Conservation (phyloP, 53 echinoderm and acorn worm species). For the Holothuria scabra region DNA sequence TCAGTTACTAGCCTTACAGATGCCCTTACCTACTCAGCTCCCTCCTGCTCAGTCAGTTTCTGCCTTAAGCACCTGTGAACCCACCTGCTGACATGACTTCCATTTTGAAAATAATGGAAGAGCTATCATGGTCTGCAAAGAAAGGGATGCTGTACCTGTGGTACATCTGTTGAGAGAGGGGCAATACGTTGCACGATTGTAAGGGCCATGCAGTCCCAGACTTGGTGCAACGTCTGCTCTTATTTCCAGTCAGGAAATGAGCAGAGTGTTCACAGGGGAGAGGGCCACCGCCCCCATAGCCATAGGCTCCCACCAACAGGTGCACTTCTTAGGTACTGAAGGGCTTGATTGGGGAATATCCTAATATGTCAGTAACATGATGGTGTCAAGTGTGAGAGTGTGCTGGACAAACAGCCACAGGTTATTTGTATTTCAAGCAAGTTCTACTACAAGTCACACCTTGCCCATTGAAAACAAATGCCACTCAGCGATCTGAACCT, state of each 20-base stretch:
- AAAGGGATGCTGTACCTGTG: constrained; percentile 17
- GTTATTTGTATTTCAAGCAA: constrained; percentile 50
- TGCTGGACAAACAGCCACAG: constrained; percentile 68
- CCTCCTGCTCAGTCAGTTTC: constrained; percentile 31
- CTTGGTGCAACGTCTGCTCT: constrained; percentile 47
- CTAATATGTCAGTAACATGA: constrained; percentile 28
- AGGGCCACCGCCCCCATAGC: constrained; percentile 41
- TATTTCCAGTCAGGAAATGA: constrained; percentile 54
- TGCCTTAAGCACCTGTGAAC: no score
- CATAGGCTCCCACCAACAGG: constrained; percentile 3
- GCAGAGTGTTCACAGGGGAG: constrained; percentile 44
- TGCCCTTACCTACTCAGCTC: background rate
- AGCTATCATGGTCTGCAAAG: background rate
- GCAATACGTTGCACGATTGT: constrained; percentile 49
- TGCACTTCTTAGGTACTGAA: background rate
- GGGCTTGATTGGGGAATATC: constrained; percentile 48
- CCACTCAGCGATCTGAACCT: constrained; percentile 54
- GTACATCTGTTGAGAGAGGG: constrained; percentile 59
- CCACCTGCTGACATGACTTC: background rate
- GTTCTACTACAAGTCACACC: constrained; percentile 53
- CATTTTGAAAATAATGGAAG: constrained; percentile 15
- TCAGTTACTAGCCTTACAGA: background rate
- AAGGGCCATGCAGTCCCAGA: constrained; percentile 16
- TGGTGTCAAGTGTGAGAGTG: constrained; percentile 32
- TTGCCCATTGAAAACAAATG: constrained; percentile 31